Evolutionary conservation across 2,888 invertebrate genomes (phyloP), one percentile per base, ranked within the genome.

Genomic region (Heteromurus nitidus): DNA sequence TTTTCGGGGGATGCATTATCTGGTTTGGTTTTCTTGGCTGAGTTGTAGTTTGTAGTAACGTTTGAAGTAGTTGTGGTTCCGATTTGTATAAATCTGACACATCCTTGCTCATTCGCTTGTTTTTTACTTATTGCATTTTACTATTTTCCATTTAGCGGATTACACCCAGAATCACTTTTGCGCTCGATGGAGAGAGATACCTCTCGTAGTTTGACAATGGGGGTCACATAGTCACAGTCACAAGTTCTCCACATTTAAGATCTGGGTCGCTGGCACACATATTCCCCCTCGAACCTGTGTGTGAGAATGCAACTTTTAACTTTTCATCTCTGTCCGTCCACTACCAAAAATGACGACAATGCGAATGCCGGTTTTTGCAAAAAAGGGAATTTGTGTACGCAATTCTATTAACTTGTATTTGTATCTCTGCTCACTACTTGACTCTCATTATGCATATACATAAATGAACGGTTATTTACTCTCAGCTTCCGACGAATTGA

Each of bases 211-310:
- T 5, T 28, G 28, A 60, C 11, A 13, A 55, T 22, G 55, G 55
- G 18, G 20, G 22, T 55, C 22, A 20, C 22, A 55, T 18, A 20
- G 42, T 20, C 42, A 3, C 18, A 30, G 73, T 73, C 73, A 73
- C 64, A 30, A 44, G 1, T 60, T 60, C n/a, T 18, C 5, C 5
- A 20, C 50, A 24, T 55, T 60, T 24, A 55, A 2, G 31, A 72
- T 79, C 79, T 79, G 72, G 79, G 79, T 79, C 79, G 70, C 26
- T 36, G 79, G 62, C 79, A 77, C 28, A 77, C 69, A 77, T 75
- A 44, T 47, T 67, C 53, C 50, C 44, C 30, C 42, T 47, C 13
- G 13, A n/a, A n/a, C n/a, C n/a, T n/a, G n/a, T n/a, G n/a, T n/a
- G n/a, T n/a, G n/a, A n/a, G n/a, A 53, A 31, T 60, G 20, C 53